Evolutionary conservation across 2,888 invertebrate genomes (phyloP), one percentile per base, ranked within the genome.

Genomic region (Aquatica leii): DNA sequence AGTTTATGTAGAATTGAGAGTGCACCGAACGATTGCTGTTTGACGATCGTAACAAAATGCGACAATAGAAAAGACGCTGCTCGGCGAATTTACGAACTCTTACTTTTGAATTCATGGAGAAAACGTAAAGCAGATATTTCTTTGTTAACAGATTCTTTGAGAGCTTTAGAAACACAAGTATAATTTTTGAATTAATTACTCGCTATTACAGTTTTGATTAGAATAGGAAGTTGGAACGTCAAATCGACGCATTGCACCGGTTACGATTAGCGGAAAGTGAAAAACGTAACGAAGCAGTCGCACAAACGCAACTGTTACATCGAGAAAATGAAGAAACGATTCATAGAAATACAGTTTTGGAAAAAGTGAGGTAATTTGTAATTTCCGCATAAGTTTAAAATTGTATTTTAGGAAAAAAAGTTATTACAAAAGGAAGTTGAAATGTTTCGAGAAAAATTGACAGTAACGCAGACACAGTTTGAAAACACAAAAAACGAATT

Each of bases 251-350:
- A 4, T 24, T 61, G 17, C 31, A 34, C 18, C 49, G 52, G 21
- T 51, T 62, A 35, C 56, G 67, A 53, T 55, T 65, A 53, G 59
- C 63, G 20, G 68, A 63, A 40, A 35, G 35, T 37, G 61, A 65
- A 51, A 67, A 65, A 65, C 61, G 65, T 4, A 49, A 1, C n/a
- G 56, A 61, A 41, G 57, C 60, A n/a, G 60, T 57, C 2, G 8
- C 24, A 0, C 52, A 60, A 57, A 31, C 8, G 9, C 59, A 60
- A 15, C 14, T 9, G 14, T 14, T 60, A 21, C 24, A 53, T 21
- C 37, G 17, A 8, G 41, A 60, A 17, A 6, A 57, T 1, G 41
- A 52, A 1, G 48, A 56, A 20, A 21, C 4, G 14, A n/a, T 41
- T 8, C 46, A n/a, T 15, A 49, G 49, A 37, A 56, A 65, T 18